Percentiles rank a stretch among this genome's conserved stretches.
These are phyloP conservation scores for Bradysia coprophila DNA, from an alignment of 1,140 invertebrate genomes.

Conservation along the genomic window DNA sequence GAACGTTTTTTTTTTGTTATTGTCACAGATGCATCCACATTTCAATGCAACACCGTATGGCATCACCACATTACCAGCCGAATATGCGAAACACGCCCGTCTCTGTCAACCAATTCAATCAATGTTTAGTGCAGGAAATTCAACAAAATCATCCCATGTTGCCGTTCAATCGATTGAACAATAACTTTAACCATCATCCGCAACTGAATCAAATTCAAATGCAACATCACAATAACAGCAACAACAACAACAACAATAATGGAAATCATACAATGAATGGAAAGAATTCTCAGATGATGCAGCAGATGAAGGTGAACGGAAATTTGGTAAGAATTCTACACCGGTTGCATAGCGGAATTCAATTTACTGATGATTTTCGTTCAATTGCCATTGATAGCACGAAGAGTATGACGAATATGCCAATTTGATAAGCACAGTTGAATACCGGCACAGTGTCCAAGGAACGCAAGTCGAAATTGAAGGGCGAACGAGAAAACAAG, in stretches of 20 bases:
- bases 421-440: conserved; percentile 83
- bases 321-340: conserved; percentile 12
- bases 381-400: no score
- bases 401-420: conserved; percentile 53
- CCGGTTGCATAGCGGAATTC: no score
- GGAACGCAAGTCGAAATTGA: conserved; percentile 33
- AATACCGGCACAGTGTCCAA: conserved; percentile 58
- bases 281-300: no score
- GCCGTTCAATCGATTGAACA: no score
- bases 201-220: conserved; percentile 9
- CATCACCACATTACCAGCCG: conserved; percentile 9
- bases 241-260: conserved; percentile 1
- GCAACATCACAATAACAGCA: conserved; percentile 1
- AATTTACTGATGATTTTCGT: neutral
- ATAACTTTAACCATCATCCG: no score
- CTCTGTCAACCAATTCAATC: conserved; percentile 12
- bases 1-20: neutral
- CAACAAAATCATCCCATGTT: conserved; percentile 36
- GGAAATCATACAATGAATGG: conserved; percentile 17
- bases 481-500: conserved; percentile 29
- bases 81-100: no score
- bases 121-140: conserved; percentile 31
- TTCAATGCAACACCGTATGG: conserved; percentile 23
- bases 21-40: conserved; percentile 16
- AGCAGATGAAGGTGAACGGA: conserved; percentile 15